Evolutionary conservation across 2,797 vertebrate genomes (phyloP), one percentile per base, ranked within the genome.

Genomic region (Danio kyathit): DNA sequence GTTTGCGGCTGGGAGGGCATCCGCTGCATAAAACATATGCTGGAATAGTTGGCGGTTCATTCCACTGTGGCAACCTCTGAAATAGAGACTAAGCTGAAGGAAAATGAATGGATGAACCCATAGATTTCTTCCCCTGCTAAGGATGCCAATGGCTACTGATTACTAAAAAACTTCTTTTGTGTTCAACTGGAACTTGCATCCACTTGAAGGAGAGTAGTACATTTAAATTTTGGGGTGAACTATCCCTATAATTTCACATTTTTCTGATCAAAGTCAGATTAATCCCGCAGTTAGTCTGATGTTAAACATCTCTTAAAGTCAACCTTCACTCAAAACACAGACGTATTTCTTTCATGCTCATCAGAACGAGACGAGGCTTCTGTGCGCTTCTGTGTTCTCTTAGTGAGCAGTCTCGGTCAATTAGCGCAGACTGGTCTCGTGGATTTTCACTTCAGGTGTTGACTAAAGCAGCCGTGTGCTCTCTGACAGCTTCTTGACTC

Each of bases 401-500:
- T 16, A 54, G 29, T 10, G 21, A 61, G 76, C 71, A 17, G 57
- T 78, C 79, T 43, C 19, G 48, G 54, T 21, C 69, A 48, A 73
- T 84, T 76, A 74, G 43, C 16, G 44, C 43, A 1, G 41, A 83
- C 44, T 67, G 48, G 54, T 21, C 63, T 40, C 46, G 38, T 71
- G 60, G 52, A 66, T 81, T 77, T 81, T 49, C 51, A 81, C 46
- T 69, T 73, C 21, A 76, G 48, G 75, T 65, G 63, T 59, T 38
- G 63, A 90, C 91, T 91, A 92, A 82, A 74, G 72, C 85, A 90
- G 90, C 85, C 87, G 90, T 89, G 86, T 79, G 59, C 76, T 87
- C 87, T 89, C 91, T 90, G 91, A 94, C 93, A 94, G 91, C 84
- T 93, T 93, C 89, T 93, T 93, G 92, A 92, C 89, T 88, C 85